Base-by-base conservation (phyloP, 2,797 vertebrate species). In the Synanceia verrucosa region DNA sequence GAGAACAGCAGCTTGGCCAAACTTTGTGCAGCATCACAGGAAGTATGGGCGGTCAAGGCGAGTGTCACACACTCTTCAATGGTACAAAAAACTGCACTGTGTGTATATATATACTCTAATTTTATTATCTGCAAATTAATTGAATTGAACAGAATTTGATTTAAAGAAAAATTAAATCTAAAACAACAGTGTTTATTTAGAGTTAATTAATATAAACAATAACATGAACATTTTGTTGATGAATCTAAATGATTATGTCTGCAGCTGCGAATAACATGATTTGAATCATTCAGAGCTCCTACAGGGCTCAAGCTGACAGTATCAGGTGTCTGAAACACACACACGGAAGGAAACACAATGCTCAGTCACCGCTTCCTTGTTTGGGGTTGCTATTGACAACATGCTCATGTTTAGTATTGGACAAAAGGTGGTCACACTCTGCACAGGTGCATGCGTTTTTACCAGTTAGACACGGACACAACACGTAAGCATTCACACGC, bases 351-450 rank as follows among this genome's bases (percentile, higher is more conserved):
- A 68, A 67, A 73, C 31, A 65, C 31, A 65, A 59, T 41, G 41
- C 52, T 51, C n/a, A 29, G 68, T 52, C 31, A 57, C 43, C 26
- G 29, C 24, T 16, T 46, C 24, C 8, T 24, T 66, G 48, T 79
- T 57, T 69, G 12, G n/a, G 53, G 86, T 89, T 86, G 75, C 79
- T 77, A 82, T 64, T 79, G 62, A 81, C 83, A 83, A 86, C 86
- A 81, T 34, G 58, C 28, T 48, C 34, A 37, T 73, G 63, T 88
- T 86, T 41, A 56, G 48, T 46, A 47, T 29, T 24, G 36, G 58
- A 65, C 12, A 68, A 62, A 78, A 62, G 43, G 66, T 70, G 76
- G 50, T 73, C 60, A 68, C 55, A 33, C 46, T 73, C 52, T 58
- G 47, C 52, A 68, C 78, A 76, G 71, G 70, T 84, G 73, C 60